These are phyloP conservation scores for Phoxinus phoxinus DNA, from an alignment of 2,113 vertebrate species.

Conservation along the genomic window DNA sequence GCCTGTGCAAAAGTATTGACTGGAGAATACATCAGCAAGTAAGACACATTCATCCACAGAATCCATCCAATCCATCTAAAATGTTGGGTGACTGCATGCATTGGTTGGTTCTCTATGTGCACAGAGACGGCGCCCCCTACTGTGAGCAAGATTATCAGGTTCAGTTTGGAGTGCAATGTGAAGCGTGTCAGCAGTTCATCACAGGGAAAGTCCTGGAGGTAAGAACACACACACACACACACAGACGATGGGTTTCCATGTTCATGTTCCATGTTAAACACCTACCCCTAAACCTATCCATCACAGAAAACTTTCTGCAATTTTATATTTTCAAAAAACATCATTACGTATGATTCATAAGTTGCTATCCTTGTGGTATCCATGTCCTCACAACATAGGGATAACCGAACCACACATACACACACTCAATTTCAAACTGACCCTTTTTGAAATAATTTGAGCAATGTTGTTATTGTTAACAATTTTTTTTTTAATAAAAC, in stretches of 20 bases:
- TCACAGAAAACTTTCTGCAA: too few species aligned
- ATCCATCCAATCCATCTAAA: background rate
- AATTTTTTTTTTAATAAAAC: too few species aligned
- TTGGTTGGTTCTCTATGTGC: background rate
- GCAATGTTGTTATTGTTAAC: background rate
- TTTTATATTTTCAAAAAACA: too few species aligned
- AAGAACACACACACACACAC: conserved; percentile 51
- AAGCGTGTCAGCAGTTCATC: conserved; percentile 92
- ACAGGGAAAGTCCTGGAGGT: conserved; percentile 97
- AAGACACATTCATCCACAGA: conserved; percentile 61
- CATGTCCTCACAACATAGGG: too few species aligned
- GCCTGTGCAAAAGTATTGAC: conserved; percentile 89
- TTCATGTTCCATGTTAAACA: too few species aligned
- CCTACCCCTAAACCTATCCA: too few species aligned
- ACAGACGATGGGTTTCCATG: background rate
- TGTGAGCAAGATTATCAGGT: conserved; percentile 96
- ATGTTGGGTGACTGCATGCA: background rate
- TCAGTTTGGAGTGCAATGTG: conserved; percentile 93
- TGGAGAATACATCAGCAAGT: conserved; percentile 99
- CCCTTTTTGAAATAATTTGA: background rate
- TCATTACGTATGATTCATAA: too few species aligned
- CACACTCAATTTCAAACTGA: background rate
- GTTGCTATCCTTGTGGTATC: too few species aligned
- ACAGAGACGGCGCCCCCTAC: conserved; percentile 91
- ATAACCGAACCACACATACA: background rate